These are phyloP conservation scores for Mus pahari DNA, from an alignment of 2,113 vertebrate genomes.

Conservation along the genomic window DNA sequence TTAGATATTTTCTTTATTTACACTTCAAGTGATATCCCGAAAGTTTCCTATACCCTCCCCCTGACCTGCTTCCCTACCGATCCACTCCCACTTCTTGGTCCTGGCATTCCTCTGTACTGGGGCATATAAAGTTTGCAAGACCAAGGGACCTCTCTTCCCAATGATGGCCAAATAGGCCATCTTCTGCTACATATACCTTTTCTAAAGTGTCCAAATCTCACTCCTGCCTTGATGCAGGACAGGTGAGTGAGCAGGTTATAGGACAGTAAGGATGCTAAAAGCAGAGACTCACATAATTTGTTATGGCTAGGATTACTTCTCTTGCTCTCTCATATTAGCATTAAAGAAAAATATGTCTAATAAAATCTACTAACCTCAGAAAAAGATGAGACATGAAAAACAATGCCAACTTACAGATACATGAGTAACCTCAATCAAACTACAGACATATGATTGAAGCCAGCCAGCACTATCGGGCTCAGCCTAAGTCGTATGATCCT, in stretches of 20 bases:
- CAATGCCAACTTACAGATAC: neutral
- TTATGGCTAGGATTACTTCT: fast-evolving
- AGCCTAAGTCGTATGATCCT: neutral
- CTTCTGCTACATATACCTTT: too few species aligned
- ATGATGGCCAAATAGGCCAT: too few species aligned
- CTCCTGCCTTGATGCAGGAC: neutral
- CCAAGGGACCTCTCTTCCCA: too few species aligned
- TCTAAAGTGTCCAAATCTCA: fast-evolving
- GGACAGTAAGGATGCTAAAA: neutral
- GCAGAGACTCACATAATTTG: neutral
- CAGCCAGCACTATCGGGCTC: neutral
- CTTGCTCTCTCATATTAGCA: neutral
- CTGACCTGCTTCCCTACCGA: too few species aligned
- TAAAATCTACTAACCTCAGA: neutral
- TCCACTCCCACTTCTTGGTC: too few species aligned
- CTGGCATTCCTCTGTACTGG: too few species aligned
- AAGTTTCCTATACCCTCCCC: too few species aligned
- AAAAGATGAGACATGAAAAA: neutral
- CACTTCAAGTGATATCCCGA: too few species aligned
- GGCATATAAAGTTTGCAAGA: too few species aligned
- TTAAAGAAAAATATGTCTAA: neutral
- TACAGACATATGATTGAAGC: neutral
- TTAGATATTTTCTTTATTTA: too few species aligned
- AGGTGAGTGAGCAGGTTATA: neutral
- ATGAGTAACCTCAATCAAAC: neutral